Base-by-base conservation (phyloP, 2,797 vertebrate genomes). In the Acanthopagrus latus region DNA sequence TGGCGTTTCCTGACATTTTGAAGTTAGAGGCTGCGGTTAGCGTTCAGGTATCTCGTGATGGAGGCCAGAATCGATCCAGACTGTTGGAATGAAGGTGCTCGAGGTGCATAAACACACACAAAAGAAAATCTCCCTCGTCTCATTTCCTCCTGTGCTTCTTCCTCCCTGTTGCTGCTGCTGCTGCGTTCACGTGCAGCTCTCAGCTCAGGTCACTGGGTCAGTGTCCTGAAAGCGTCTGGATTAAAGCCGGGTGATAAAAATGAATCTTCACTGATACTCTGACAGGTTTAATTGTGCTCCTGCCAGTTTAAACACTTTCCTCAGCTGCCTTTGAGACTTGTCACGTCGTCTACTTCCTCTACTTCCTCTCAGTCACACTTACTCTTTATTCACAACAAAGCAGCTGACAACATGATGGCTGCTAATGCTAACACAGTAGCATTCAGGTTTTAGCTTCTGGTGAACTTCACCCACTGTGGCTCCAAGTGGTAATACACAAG, bases 141-240 rank as follows among this genome's bases (percentile, higher is more conserved):
- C 67, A 33, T 56, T 48, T 65, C 48, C 17, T 76, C 51, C 48
- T 25, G 46, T 48, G 43, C 50, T n/a, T 75, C 55, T 27, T 71
- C 56, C 64, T 80, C 59, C 58, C 71, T 13, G 51, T n/a, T n/a
- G n/a, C 81, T 77, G 51, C 81, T 76, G 81, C 80, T 76, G 78
- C 63, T 81, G 74, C 67, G 17, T 73, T 68, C 78, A 74, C 50
- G 14, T 72, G 60, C 69, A 54, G 59, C 73, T 75, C 58, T 48
- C 43, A 13, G 76, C 48, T 2, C 23, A 33, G 75, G 80, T 88
- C 84, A 84, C 59, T 75, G 84, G 82, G 85, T 90, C 83, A 87
- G 50, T 21, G 27, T 81, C 62, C 60, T 67, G 70, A 81, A 64
- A 65, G 29, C 21, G 50, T 82, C 64, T 82, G 74, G 58, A 51